Evolutionary conservation across 2,797 vertebrate species (phyloP).

Genomic region (Danio choprae): DNA sequence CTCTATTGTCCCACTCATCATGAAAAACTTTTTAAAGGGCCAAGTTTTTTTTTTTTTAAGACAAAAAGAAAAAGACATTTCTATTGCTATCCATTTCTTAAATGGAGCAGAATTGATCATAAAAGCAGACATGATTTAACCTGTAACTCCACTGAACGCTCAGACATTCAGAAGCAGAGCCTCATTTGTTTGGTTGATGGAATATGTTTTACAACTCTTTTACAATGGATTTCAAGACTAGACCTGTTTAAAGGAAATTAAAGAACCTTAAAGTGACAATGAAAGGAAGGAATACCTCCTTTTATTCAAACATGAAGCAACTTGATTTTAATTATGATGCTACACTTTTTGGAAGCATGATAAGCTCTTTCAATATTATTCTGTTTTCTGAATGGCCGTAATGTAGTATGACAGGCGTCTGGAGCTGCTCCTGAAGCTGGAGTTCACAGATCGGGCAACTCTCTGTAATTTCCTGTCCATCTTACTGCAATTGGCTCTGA

Average conservation of each 20-base stretch:
- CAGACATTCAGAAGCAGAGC: background rate
- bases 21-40: background rate
- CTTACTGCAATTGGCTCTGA: conserved; percentile 39
- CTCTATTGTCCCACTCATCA: conserved; percentile 2
- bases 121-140: background rate
- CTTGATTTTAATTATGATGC: background rate
- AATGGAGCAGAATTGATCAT: background rate
- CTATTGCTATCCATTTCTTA: background rate
- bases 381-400: background rate
- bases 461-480: conserved; percentile 57
- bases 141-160: background rate
- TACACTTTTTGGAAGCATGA: background rate
- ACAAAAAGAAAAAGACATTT: background rate
- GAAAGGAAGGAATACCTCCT: background rate
- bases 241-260: conserved; percentile 17
- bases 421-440: conserved; percentile 16
- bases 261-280: background rate
- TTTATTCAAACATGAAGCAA: background rate
- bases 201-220: conserved; percentile 4
- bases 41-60: background rate
- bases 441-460: conserved; percentile 48
- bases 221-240: conserved; percentile 29
- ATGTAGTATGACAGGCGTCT: conserved; percentile 20
- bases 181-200: background rate
- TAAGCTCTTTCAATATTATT: conserved; percentile 5